These are phyloP conservation scores for Albula goreensis DNA, from an alignment of 2,113 vertebrate genomes.

Conservation along the genomic window DNA sequence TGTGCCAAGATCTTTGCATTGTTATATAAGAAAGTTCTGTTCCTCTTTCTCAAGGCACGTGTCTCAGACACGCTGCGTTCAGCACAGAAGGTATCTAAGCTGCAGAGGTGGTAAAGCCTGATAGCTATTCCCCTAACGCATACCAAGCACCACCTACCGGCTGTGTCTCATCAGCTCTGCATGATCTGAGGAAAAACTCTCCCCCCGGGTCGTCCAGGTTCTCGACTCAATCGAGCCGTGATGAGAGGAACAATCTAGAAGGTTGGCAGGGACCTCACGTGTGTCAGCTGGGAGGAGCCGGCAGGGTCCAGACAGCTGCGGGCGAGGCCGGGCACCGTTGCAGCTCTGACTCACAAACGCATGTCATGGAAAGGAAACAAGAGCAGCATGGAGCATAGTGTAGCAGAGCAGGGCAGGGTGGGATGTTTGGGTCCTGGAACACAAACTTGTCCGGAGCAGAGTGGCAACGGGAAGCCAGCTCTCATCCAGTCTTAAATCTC, in stretches of 20 bases:
- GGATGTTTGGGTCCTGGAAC: neutral
- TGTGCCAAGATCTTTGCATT: neutral
- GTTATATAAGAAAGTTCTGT: neutral
- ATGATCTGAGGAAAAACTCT: neutral
- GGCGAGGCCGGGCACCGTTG: neutral
- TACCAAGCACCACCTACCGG: neutral
- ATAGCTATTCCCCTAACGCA: neutral
- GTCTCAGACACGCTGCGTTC: neutral
- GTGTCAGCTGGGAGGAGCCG: neutral
- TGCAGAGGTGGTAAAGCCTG: neutral
- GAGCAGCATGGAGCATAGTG: neutral
- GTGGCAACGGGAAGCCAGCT: neutral
- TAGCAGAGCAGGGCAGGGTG: neutral
- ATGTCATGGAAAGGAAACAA: neutral
- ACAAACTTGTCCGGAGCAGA: neutral
- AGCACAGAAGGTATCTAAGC: neutral
- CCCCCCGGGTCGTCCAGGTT: neutral
- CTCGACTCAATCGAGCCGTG: no score
- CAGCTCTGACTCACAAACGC: neutral
- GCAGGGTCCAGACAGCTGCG: neutral
- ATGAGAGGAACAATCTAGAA: neutral
- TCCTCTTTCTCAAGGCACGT: neutral
- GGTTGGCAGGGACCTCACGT: neutral
- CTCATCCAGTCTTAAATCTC: neutral
- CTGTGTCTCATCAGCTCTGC: neutral